Percentiles rank a stretch among this genome's conserved stretches.
These are phyloP conservation scores for Agrotis ipsilon DNA, from an alignment of 2,888 invertebrate species.

Conservation along the genomic window DNA sequence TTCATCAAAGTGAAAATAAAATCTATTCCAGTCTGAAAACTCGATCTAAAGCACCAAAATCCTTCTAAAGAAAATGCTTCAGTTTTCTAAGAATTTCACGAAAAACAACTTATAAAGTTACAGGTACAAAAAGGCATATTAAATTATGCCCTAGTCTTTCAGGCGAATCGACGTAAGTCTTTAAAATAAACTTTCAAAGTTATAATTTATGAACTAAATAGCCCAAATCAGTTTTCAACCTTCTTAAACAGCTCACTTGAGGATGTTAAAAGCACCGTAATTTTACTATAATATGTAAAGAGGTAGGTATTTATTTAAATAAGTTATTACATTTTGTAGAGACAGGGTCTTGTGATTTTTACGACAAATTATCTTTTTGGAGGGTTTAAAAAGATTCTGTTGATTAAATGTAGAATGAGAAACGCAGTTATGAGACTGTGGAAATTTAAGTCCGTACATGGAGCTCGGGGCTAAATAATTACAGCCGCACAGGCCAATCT, in stretches of 20 bases:
- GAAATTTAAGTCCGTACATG: too few species aligned
- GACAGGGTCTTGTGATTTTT: slow-evolving; percentile 3
- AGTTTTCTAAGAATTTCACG: neutral
- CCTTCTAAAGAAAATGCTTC: neutral
- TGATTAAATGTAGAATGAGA: too few species aligned
- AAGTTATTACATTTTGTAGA: slow-evolving; percentile 35
- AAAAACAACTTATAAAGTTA: slow-evolving; percentile 2
- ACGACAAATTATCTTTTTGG: neutral
- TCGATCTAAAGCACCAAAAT: neutral
- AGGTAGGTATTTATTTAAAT: slow-evolving; percentile 60
- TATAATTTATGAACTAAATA: slow-evolving; percentile 57
- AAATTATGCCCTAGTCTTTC: slow-evolving; percentile 19
- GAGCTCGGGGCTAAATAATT: too few species aligned
- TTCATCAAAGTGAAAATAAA: neutral
- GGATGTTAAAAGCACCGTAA: slow-evolving; percentile 42
- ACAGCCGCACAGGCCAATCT: too few species aligned
- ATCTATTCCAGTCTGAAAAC: neutral
- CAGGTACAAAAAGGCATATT: slow-evolving; percentile 4
- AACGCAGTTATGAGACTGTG: too few species aligned
- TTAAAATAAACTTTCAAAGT: slow-evolving; percentile 42
- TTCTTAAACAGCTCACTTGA: slow-evolving; percentile 42
- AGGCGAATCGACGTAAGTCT: slow-evolving; percentile 36
- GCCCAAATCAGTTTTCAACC: slow-evolving; percentile 55
- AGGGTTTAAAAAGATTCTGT: too few species aligned
- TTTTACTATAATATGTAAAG: slow-evolving; percentile 57